Base-by-base conservation (phyloP, 2,797 vertebrate species). In the Philypnodon macrostomus region DNA sequence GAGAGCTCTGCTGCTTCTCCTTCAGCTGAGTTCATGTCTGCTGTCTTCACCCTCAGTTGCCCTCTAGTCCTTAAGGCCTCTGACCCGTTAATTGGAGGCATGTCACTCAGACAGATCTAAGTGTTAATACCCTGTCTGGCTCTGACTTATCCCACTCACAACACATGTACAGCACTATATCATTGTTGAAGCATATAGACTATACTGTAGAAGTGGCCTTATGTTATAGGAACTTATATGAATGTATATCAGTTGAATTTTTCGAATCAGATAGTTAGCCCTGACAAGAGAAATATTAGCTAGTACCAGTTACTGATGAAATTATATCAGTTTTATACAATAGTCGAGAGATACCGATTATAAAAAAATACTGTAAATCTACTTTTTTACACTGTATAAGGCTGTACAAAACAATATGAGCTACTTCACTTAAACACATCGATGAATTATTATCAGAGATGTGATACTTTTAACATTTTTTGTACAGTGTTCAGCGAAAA, bases 401-500 rank as follows among this genome's bases (percentile, higher is more conserved):
- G n/a, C n/a, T n/a, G n/a, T n/a, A n/a, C n/a, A n/a, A n/a, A n/a
- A n/a, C n/a, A n/a, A n/a, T n/a, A n/a, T n/a, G n/a, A n/a, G n/a
- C n/a, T n/a, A n/a, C n/a, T n/a, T n/a, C n/a, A n/a, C n/a, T n/a
- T n/a, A n/a, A n/a, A n/a, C n/a, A n/a, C n/a, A n/a, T n/a, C n/a
- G n/a, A 41, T 18, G 7, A 8, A 23, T 23, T 23, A 23, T 23
- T 23, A 23, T 23, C 6, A 3, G 21, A 23, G 3, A 23, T 23
- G 3, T 23, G 1, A 16, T 16, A 29, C 1, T 27, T 36, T 12
- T 8, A 15, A 3, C 14, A 15, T 7, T 45, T 59, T 27, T 49
- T 12, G 11, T 2, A 73, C 67, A 96, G 96, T 99, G 97, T 84
- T 98, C 96, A 73, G 96, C 95, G 47, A 99, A 99, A 91, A 99